A percentile compares a stretch with the other conserved stretches of the same genome.
Evolutionary conservation across 2,797 vertebrate genomes (phyloP).

Genomic region (Periophthalmus magnuspinnatus): DNA sequence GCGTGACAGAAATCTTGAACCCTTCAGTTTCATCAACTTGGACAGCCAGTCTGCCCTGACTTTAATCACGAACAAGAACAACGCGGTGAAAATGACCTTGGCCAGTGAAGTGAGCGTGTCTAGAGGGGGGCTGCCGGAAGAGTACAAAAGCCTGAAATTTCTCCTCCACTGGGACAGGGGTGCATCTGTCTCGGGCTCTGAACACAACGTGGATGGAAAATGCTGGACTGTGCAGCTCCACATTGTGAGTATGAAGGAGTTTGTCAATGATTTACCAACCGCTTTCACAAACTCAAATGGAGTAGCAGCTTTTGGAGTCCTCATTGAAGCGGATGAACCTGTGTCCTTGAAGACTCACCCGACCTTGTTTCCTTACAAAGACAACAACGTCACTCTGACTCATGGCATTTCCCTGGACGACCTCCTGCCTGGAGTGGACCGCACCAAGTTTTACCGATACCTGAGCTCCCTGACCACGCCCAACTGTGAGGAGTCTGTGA

Average conservation of each 20-base stretch:
- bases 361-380: conserved; percentile 22
- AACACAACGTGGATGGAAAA: conserved; percentile 73
- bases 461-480: conserved; percentile 76
- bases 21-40: conserved; percentile 60
- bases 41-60: not conserved
- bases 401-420: conserved; percentile 54
- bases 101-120: not conserved
- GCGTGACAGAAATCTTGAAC: conserved; percentile 12
- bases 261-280: conserved; percentile 2
- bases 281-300: conserved; percentile 47
- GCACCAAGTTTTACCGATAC: conserved; percentile 69
- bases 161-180: conserved; percentile 81
- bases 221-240: conserved; percentile 80
- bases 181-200: conserved; percentile 58
- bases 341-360: conserved; percentile 59
- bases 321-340: conserved; percentile 63
- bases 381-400: not conserved
- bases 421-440: conserved; percentile 63
- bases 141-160: conserved; percentile 63
- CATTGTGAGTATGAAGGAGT: conserved; percentile 66
- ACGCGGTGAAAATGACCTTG: conserved; percentile 61
- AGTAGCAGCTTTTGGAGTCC: conserved; percentile 70
- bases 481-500: conserved; percentile 61
- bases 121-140: conserved; percentile 50
- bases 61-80: conserved; percentile 53